These are phyloP conservation scores for Pseudochirops cupreus DNA, from an alignment of 2,797 vertebrate species.

Conservation along the genomic window DNA sequence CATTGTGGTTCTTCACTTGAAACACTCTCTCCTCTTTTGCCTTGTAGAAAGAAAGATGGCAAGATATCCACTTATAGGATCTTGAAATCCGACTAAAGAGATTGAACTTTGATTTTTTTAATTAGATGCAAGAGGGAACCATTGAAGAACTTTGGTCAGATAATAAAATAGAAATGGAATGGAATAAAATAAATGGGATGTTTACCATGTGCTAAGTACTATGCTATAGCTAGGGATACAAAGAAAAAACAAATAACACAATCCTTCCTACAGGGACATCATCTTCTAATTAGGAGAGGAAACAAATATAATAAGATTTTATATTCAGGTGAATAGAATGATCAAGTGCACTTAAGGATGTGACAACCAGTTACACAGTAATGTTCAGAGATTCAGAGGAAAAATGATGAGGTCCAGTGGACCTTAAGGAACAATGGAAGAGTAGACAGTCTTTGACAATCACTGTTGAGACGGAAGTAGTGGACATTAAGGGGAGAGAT, in stretches of 20 bases:
- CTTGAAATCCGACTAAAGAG: background rate
- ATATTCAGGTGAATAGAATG: background rate
- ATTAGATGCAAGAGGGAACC: background rate
- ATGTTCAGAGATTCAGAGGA: background rate
- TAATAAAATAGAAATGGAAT: background rate
- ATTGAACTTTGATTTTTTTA: background rate
- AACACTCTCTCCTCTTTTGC: background rate
- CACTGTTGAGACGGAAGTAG: background rate
- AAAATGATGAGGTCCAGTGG: background rate
- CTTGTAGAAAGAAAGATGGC: background rate
- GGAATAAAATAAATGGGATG: background rate
- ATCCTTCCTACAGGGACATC: background rate
- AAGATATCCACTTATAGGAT: background rate
- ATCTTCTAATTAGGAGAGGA: background rate
- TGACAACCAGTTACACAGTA: background rate
- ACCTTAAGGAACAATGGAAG: background rate
- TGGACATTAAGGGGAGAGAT: background rate
- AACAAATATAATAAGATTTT: background rate
- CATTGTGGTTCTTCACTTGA: background rate
- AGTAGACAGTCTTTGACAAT: background rate
- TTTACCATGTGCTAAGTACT: background rate
- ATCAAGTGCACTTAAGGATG: background rate
- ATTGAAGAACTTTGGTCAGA: background rate
- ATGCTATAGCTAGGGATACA: background rate
- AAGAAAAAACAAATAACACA: background rate